Evolutionary conservation across 2,113 vertebrate genomes (phyloP).

Genomic region (Dissostichus mawsoni): DNA sequence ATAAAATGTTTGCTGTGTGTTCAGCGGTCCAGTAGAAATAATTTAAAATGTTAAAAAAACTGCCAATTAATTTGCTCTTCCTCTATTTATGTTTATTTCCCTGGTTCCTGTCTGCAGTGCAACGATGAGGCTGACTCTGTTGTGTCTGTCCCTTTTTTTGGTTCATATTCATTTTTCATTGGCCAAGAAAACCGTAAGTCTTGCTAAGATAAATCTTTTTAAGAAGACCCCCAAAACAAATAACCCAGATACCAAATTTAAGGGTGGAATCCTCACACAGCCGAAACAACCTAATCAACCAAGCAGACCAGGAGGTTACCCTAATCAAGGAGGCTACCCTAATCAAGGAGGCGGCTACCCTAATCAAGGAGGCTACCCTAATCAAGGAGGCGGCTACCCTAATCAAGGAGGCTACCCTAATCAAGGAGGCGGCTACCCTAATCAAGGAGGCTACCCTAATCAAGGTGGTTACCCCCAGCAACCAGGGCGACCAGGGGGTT

Average conservation of each 20-base stretch:
- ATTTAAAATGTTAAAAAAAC: too few species aligned
- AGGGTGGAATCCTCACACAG: slow-evolving; percentile 4
- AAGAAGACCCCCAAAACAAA: slow-evolving; percentile 59
- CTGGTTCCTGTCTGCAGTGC: slow-evolving; percentile 36
- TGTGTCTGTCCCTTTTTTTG: slow-evolving; percentile 56
- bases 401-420: slow-evolving; percentile 29
- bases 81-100: slow-evolving; percentile 2
- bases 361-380: slow-evolving; percentile 27
- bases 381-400: slow-evolving; percentile 25
- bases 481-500: not conserved
- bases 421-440: slow-evolving; percentile 11
- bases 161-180: slow-evolving; percentile 35
- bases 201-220: slow-evolving; percentile 41
- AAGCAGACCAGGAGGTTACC: slow-evolving; percentile 2
- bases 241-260: slow-evolving; percentile 6
- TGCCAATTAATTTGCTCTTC: not conserved
- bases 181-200: slow-evolving; percentile 41
- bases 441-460: slow-evolving; percentile 22
- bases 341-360: slow-evolving; percentile 37
- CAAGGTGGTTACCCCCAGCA: too few species aligned
- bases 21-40: not conserved
- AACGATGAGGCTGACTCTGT: slow-evolving; percentile 55
- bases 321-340: slow-evolving; percentile 25
- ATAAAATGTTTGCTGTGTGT: not conserved
- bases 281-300: slow-evolving; percentile 37